Percentiles rank a stretch among this genome's conserved stretches.
These are phyloP conservation scores for Cichlasoma orientale DNA, from an alignment of 2,797 vertebrate species.

Conservation along the genomic window DNA sequence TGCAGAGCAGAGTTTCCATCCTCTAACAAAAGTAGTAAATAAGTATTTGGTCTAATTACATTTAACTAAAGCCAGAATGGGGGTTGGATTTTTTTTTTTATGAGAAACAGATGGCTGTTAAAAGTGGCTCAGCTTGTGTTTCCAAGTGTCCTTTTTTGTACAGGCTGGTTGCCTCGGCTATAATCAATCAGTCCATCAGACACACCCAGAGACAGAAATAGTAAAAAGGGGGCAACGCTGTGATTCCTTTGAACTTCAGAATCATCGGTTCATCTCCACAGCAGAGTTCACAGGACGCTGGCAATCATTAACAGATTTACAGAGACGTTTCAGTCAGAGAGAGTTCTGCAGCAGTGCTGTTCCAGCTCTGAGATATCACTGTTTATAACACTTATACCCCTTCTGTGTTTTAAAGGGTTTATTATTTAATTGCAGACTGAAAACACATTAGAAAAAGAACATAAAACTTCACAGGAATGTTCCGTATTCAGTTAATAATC, in stretches of 20 bases:
- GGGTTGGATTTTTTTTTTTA: slow-evolving; percentile 38
- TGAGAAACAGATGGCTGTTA: slow-evolving; percentile 62
- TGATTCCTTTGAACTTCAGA: slow-evolving; percentile 58
- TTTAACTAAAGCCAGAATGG: slow-evolving; percentile 34
- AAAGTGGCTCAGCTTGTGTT: slow-evolving; percentile 5
- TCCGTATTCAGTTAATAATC: background rate
- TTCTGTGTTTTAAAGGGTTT: background rate
- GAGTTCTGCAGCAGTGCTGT: background rate
- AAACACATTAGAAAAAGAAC: background rate
- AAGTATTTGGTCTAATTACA: slow-evolving; percentile 49
- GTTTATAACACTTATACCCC: background rate
- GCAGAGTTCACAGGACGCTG: slow-evolving; percentile 38
- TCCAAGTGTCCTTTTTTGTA: slow-evolving; percentile 32
- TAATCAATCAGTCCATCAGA: slow-evolving; percentile 16
- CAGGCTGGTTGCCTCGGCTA: slow-evolving; percentile 16
- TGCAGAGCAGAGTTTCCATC: slow-evolving; percentile 42
- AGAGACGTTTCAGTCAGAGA: slow-evolving; percentile 11
- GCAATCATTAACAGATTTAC: slow-evolving; percentile 64
- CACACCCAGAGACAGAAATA: slow-evolving; percentile 49
- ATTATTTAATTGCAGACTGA: background rate
- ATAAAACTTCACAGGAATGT: background rate
- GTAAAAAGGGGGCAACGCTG: background rate
- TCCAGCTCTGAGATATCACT: background rate
- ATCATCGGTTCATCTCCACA: slow-evolving; percentile 10
- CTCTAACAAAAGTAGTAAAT: slow-evolving; percentile 42